Evolutionary conservation across 2,888 invertebrate species (phyloP).

Genomic region (Pogonocherus hispidulus): DNA sequence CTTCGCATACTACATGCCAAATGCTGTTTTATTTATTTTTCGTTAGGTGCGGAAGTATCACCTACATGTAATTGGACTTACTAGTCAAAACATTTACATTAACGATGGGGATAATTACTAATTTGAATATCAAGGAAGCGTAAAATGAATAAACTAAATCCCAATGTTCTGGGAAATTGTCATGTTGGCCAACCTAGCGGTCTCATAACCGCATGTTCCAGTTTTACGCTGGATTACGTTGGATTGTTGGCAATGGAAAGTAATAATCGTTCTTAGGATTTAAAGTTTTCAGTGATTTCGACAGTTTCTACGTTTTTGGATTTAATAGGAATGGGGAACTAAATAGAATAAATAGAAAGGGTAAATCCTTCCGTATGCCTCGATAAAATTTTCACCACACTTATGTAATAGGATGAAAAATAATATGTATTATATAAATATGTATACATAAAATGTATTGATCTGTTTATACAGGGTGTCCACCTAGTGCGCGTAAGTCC

Average conservation of each 20-base stretch:
- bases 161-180: constrained; percentile 15
- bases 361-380: no score
- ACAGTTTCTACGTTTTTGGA: background rate
- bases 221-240: constrained; percentile 22
- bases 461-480: no score
- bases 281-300: background rate
- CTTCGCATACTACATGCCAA: no score
- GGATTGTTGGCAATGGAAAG: constrained; percentile 9
- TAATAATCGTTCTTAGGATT: constrained; percentile 21
- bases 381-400: no score
- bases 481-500: no score
- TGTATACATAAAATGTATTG: no score
- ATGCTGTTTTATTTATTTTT: no score
- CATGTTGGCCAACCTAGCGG: constrained; percentile 8
- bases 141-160: constrained; percentile 15
- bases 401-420: no score
- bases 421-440: no score
- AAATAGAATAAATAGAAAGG: background rate
- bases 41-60: no score
- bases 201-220: constrained; percentile 26
- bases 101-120: constrained; percentile 1
- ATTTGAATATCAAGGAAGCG: background rate
- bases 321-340: background rate
- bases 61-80: no score
- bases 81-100: constrained; percentile 2